phyloP scores from a whole-genome alignment of 2,797 vertebrate genomes.

The Ciconia nigra region DNA sequence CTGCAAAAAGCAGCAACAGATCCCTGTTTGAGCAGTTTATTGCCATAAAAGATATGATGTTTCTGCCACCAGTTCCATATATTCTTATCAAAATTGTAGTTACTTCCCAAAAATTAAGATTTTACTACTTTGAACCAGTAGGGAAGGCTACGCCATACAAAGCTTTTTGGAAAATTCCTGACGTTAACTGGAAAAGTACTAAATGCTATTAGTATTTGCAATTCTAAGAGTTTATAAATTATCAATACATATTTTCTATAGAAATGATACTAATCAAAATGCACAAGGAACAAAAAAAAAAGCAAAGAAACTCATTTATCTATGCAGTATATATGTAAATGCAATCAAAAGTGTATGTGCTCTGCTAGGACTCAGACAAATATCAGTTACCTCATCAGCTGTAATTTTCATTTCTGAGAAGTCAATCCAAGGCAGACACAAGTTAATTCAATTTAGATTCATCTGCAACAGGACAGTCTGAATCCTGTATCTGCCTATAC shows the following conservation, averaged over 20 bases:
- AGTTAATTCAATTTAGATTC: background rate
- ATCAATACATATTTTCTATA: background rate
- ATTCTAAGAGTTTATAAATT: background rate
- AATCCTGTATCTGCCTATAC: background rate
- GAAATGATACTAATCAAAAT: background rate
- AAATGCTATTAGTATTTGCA: background rate
- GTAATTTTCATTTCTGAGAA: background rate
- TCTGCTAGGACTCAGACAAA: background rate
- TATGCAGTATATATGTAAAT: background rate
- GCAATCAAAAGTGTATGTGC: background rate
- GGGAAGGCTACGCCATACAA: background rate
- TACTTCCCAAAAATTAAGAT: background rate
- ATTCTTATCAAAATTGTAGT: background rate
- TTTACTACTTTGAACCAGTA: background rate
- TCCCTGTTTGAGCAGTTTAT: background rate
- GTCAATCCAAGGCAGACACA: background rate
- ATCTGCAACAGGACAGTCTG: background rate
- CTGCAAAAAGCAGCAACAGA: background rate
- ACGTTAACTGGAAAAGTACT: background rate
- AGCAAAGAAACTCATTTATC: background rate
- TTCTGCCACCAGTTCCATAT: background rate
- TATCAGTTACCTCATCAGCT: background rate
- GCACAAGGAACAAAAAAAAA: background rate
- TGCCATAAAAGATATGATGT: background rate
- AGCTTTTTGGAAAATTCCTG: background rate